Conservation (phyloP, 1,140 invertebrate genomes). For the Conus betulinus region DNA sequence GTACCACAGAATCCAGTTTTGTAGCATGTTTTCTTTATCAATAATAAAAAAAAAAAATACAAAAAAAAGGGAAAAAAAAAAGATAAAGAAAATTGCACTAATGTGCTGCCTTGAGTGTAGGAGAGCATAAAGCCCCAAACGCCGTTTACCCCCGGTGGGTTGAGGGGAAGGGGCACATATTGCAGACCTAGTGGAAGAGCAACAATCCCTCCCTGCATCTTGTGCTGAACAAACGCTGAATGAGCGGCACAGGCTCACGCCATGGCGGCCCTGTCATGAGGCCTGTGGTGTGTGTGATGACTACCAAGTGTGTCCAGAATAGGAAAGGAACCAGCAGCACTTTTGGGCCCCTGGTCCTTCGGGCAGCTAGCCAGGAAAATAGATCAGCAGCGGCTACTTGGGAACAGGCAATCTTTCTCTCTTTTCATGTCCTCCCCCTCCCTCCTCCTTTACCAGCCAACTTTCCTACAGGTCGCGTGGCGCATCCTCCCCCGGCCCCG, state of each 20-base stretch:
- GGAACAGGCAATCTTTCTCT: slow-evolving; percentile 30
- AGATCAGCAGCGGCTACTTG: slow-evolving; percentile 37
- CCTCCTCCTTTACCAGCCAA: slow-evolving; percentile 28
- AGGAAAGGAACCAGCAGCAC: slow-evolving; percentile 27
- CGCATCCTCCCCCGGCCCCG: slow-evolving; percentile 28
- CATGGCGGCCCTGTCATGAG: no score
- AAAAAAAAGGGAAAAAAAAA: background rate
- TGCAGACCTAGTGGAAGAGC: slow-evolving; percentile 27
- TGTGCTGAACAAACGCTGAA: slow-evolving; percentile 17
- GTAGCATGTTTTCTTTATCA: background rate
- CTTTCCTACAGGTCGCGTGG: slow-evolving; percentile 22
- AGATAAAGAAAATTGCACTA: slow-evolving; percentile 31
- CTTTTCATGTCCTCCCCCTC: slow-evolving; percentile 17
- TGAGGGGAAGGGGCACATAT: slow-evolving; percentile 14
- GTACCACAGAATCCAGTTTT: background rate
- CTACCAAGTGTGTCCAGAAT: slow-evolving; percentile 25
- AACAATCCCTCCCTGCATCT: background rate
- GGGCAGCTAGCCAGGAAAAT: slow-evolving; percentile 28
- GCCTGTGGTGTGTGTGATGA: slow-evolving; percentile 19
- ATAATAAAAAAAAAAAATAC: background rate
- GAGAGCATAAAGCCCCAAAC: slow-evolving; percentile 11
- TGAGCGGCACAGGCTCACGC: background rate
- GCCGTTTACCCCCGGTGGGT: background rate
- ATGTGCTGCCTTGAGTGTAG: slow-evolving; percentile 34
- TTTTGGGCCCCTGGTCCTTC: background rate